Percentiles rank a stretch among this genome's conserved stretches.
These are phyloP conservation scores for Brachionus rotundiformis DNA, from an alignment of 1,140 invertebrate genomes.

Conservation along the genomic window DNA sequence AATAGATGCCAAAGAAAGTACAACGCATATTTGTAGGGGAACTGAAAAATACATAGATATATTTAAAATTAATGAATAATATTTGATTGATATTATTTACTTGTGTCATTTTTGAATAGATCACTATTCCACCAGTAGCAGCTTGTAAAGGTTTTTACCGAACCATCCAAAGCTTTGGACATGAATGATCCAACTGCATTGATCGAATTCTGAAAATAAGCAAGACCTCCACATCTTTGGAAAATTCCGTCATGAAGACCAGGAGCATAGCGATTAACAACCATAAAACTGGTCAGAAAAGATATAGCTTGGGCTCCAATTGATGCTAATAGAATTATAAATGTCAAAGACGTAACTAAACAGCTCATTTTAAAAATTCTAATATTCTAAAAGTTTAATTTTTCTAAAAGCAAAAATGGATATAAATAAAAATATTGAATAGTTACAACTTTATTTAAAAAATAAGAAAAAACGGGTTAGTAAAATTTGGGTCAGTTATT, in stretches of 20 bases:
- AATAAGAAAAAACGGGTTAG: neutral
- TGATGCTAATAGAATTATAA: constrained; percentile 36
- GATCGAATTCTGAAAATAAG: constrained; percentile 33
- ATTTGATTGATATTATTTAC: constrained; percentile 6
- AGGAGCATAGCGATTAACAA: constrained; percentile 29
- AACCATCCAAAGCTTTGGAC: constrained; percentile 27
- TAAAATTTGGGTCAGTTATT: constrained; percentile 31
- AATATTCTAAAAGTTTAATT: constrained; percentile 8
- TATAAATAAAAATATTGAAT: constrained; percentile 38
- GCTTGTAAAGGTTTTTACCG: constrained; percentile 26
- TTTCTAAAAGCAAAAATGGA: constrained; percentile 13
- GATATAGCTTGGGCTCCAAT: constrained; percentile 35
- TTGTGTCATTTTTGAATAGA: constrained; percentile 27
- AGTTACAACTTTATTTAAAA: constrained; percentile 21
- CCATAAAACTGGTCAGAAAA: constrained; percentile 48
- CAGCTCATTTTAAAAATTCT: constrained; percentile 38
- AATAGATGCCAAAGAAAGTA: constrained; percentile 8
- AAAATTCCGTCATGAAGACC: constrained; percentile 48
- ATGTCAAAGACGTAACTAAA: constrained; percentile 32
- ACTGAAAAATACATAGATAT: neutral
- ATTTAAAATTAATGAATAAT: neutral
- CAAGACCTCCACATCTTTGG: constrained; percentile 33
- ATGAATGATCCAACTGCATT: constrained; percentile 41
- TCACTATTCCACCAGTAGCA: constrained; percentile 50
- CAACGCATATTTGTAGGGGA: constrained; percentile 8